These are phyloP conservation scores for Steromphala cineraria DNA, from an alignment of 2,888 invertebrate species.

Conservation along the genomic window DNA sequence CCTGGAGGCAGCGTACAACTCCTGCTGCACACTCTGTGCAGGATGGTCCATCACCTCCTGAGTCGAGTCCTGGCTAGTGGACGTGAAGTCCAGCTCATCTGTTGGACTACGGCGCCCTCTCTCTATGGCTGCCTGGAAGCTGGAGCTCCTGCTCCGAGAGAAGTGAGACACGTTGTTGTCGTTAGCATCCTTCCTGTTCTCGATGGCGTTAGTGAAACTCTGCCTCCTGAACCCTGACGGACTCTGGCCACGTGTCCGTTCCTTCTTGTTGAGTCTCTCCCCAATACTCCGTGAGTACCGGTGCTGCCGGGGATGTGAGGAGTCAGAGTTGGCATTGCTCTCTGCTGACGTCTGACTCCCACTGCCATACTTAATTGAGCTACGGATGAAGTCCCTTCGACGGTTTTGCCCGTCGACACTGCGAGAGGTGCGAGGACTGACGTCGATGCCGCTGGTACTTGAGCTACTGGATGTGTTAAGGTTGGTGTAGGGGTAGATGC, in stretches of 20 bases:
- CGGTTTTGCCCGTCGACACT: slow-evolving; percentile 37
- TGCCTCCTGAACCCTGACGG: neutral
- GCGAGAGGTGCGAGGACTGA: slow-evolving; percentile 42
- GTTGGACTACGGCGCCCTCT: slow-evolving; percentile 40
- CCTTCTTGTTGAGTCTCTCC: neutral
- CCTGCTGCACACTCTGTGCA: neutral
- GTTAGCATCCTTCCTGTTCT: neutral
- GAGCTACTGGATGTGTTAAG: slow-evolving; percentile 58
- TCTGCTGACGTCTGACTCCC: slow-evolving; percentile 38
- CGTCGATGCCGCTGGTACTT: slow-evolving; percentile 52
- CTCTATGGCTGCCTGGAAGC: slow-evolving; percentile 56
- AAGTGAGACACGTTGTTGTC: slow-evolving; percentile 16
- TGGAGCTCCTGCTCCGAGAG: slow-evolving; percentile 28
- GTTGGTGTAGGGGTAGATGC: slow-evolving; percentile 6
- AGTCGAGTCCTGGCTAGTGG: slow-evolving; percentile 27
- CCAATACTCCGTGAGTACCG: slow-evolving; percentile 24
- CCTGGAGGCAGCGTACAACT: neutral
- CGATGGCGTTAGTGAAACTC: slow-evolving; percentile 6
- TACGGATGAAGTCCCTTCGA: slow-evolving; percentile 37
- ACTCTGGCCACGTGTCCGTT: neutral
- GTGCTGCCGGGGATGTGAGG: slow-evolving; percentile 18
- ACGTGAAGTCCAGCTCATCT: slow-evolving; percentile 23
- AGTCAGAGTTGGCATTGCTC: slow-evolving; percentile 31
- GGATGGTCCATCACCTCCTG: slow-evolving; percentile 24
- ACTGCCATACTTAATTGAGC: slow-evolving; percentile 31